Base-by-base conservation (phyloP, 2,888 invertebrate species). In the Adelognathus sp. region DNA sequence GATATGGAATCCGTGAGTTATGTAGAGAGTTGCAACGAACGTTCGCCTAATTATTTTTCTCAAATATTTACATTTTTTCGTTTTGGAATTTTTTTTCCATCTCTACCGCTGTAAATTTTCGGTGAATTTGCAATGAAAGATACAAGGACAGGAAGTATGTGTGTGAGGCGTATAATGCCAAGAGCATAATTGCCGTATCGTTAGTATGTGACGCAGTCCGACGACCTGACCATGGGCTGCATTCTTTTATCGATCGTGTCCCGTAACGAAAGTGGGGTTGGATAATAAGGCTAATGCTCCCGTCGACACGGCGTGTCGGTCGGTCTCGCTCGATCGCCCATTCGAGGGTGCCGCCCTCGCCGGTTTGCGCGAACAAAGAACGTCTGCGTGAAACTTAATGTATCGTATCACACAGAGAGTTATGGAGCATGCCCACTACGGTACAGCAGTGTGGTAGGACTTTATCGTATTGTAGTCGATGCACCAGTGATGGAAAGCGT, bases 261-360 rank as follows among this genome's bases (percentile, higher is more conserved):
- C 80, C 78, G 79, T 76, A 70, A 81, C 76, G 79, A 80, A 84
- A 84, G 83, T 81, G 85, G 86, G 87, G 85, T 85, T 83, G 83
- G 82, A 83, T 84, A 86, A 86, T 87, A 85, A 86, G 85, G 85
- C 85, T 86, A 85, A 86, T 86, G 86, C 85, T 84, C 83, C 78
- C 81, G 54, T 70, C 64, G n/a, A n/a, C n/a, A n/a, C n/a, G 31
- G 14, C 36, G 14, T 24, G 60, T 73, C 29, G 56, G 21, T 29
- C 31, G 33, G 44, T 36, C 46, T 69, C 44, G 72, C 63, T 63
- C 61, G 58, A 52, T 58, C 63, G 63, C 14, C 61, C 73, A 63
- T 70, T 70, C 70, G 83, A 84, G 86, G 86, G 85, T 85, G 82
- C 82, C 83, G 80, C 84, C 82, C 79, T 77, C 67, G n/a, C n/a